Conservation (phyloP, 1,140 invertebrate genomes). For the Macrobrachium rosenbergii region DNA sequence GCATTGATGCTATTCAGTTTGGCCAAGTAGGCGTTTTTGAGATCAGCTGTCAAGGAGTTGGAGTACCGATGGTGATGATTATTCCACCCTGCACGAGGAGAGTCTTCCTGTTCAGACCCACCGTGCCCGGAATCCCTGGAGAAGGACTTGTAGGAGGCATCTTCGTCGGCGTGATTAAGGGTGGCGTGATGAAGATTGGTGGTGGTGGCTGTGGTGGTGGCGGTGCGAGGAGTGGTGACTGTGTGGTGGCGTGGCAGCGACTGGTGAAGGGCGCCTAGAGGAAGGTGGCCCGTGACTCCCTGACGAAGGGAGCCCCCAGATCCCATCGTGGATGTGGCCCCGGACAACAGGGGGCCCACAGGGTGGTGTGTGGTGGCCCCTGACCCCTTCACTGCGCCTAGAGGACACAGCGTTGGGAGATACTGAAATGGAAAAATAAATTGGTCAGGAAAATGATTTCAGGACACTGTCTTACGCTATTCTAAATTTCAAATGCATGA, state of each 20-base stretch:
- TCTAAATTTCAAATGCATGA: neutral
- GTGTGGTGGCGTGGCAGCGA: constrained; percentile 65
- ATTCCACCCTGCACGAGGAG: constrained; percentile 69
- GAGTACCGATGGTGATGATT: constrained; percentile 64
- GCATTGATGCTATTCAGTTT: constrained; percentile 63
- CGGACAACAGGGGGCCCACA: constrained; percentile 63
- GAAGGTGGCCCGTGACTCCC: constrained; percentile 58
- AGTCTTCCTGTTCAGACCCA: constrained; percentile 78
- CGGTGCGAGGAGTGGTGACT: constrained; percentile 59
- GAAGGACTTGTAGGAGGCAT: constrained; percentile 81
- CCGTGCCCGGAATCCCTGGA: constrained; percentile 78
- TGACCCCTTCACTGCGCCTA: constrained; percentile 64
- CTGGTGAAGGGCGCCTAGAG: constrained; percentile 65
- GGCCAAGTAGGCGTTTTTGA: constrained; percentile 61
- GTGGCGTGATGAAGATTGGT: constrained; percentile 61
- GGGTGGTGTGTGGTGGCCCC: constrained; percentile 61
- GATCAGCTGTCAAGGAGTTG: constrained; percentile 60
- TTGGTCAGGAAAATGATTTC: neutral
- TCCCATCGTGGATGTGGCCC: constrained; percentile 66
- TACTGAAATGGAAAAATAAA: constrained; percentile 57
- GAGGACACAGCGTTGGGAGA: constrained; percentile 65
- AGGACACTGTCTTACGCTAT: neutral
- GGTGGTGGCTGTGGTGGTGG: constrained; percentile 65
- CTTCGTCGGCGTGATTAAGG: constrained; percentile 71
- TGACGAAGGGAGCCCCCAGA: constrained; percentile 65